A percentile compares a stretch with the other conserved stretches of the same genome.
phyloP scores from a whole-genome alignment of 2,797 vertebrate genomes.

The Leptodactylus fallax region DNA sequence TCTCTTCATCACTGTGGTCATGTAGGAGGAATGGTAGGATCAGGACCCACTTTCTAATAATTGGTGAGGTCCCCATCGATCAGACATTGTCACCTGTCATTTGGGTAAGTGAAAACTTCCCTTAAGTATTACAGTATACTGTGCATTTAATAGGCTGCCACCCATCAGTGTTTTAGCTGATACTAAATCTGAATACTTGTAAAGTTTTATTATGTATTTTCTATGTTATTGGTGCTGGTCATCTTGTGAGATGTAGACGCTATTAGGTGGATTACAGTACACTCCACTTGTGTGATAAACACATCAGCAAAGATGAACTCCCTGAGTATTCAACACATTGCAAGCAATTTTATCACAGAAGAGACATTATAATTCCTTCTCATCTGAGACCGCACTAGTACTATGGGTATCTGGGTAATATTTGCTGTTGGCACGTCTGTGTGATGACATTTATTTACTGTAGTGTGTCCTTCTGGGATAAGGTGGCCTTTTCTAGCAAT shows the following conservation, averaged over 20 bases:
- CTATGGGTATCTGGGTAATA: background rate
- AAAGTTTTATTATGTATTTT: background rate
- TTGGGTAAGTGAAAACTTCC: too few species aligned
- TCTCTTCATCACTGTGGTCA: too few species aligned
- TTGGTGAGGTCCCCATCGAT: too few species aligned
- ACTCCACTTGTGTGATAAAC: conserved; percentile 8
- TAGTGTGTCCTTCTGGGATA: background rate
- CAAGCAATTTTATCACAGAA: background rate
- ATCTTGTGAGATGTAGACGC: background rate
- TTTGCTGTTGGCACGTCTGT: background rate
- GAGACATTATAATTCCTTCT: background rate
- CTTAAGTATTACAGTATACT: too few species aligned
- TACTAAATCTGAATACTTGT: too few species aligned
- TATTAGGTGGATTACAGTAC: too few species aligned
- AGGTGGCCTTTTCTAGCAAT: background rate
- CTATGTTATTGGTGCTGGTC: too few species aligned
- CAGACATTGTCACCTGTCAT: too few species aligned
- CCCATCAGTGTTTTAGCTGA: too few species aligned
- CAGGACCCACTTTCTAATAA: too few species aligned
- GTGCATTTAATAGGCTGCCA: too few species aligned
- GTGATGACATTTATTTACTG: background rate
- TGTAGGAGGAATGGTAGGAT: too few species aligned
- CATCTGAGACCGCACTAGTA: background rate
- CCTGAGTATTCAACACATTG: background rate
- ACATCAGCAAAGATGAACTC: background rate